Conservation (phyloP, 2,113 vertebrate genomes). For the Nanorana parkeri region DNA sequence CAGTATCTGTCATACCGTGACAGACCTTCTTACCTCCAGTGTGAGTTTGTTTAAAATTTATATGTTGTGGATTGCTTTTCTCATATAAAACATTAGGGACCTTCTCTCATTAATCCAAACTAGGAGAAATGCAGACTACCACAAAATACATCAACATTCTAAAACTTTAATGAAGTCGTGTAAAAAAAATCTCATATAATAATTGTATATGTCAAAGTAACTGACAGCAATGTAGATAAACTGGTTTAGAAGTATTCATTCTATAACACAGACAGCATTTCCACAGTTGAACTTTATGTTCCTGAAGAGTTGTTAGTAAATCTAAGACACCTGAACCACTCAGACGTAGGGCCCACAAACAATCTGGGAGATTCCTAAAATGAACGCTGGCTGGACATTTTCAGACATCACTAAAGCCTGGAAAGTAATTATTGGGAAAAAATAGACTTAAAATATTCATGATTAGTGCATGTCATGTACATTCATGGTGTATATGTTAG, state of each 20-base stretch:
- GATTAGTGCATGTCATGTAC: no score
- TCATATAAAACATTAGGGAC: conserved; percentile 49
- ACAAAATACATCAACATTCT: conserved; percentile 51
- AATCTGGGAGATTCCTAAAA: no score
- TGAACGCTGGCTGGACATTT: no score
- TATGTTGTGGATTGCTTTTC: conserved; percentile 41
- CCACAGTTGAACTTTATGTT: background rate
- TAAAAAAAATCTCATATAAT: conserved; percentile 39
- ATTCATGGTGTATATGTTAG: no score
- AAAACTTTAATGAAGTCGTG: conserved; percentile 47
- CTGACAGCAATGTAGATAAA: conserved; percentile 6
- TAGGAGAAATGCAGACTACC: conserved; percentile 43
- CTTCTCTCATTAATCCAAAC: conserved; percentile 15
- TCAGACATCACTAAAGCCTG: no score
- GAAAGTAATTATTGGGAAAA: no score
- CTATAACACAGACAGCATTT: background rate
- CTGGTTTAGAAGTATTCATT: background rate
- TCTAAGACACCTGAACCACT: no score
- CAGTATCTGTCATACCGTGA: conserved; percentile 48
- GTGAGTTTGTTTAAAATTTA: conserved; percentile 51
- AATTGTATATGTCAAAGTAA: background rate
- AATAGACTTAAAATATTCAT: no score
- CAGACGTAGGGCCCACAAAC: no score
- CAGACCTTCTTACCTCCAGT: conserved; percentile 50
- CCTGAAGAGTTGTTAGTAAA: background rate